Base-by-base conservation (phyloP, 2,797 vertebrate species). In the Orestias chungarensis region DNA sequence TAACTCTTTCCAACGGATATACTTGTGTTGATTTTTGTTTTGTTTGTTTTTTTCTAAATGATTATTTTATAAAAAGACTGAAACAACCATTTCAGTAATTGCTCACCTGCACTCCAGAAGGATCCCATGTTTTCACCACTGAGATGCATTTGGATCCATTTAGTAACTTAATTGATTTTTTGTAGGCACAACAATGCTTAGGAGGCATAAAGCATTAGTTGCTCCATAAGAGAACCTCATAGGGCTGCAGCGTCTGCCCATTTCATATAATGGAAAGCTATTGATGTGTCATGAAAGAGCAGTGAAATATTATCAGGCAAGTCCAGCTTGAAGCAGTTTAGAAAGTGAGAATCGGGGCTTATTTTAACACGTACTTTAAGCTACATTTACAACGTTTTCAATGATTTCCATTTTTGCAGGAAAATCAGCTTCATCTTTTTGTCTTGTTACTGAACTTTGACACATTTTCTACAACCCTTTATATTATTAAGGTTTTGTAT, bases 81-180 rank as follows among this genome's bases (percentile, higher is more conserved):
- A 46, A 66, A 57, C 0, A 75, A 31, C 25, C 50, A 78, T 68
- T 62, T 10, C 0, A 20, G 62, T 52, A 66, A 66, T 33, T 77
- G 29, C 20, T 78, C 14, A 38, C 42, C 71, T 43, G 52, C 23
- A 73, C 31, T 61, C 61, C 35, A 33, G 43, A 18, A 64, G 20
- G 20, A 76, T 52, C 59, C 31, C 66, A 66, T 43, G 59, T 76
- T 79, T 82, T 77, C 72, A 68, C 50, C 65, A 70, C 76, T 68
- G 78, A 79, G 84, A 78, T 85, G 79, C 81, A 86, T 87, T 87
- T 87, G 86, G 84, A n/a, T 83, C 89, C 83, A 89, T 89, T 91
- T 90, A 89, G 82, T 73, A 78, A 80, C 83, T 85, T 92, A 87
- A 92, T 91, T 90, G 86, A 92, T 93, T 91, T 93, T 91, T 89